Conservation (phyloP, 2,113 vertebrate species). For the Emydura subglobosa region DNA sequence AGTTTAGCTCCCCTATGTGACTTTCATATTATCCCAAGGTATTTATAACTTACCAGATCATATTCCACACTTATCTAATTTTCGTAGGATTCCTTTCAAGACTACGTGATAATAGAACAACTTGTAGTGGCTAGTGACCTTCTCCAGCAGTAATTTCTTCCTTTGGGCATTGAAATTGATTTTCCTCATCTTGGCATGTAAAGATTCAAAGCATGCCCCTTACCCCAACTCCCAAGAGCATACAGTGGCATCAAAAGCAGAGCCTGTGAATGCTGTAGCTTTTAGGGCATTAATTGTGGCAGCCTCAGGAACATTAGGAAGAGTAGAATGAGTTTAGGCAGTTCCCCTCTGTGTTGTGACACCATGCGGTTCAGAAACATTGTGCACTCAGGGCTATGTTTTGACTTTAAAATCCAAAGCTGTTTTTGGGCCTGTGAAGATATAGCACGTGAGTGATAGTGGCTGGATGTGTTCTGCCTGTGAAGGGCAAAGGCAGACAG, state of each 20-base stretch:
- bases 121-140: conserved; percentile 61
- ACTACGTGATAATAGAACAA: conserved; percentile 25
- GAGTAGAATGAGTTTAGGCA: not conserved
- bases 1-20: not conserved
- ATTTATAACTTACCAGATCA: conserved; percentile 32
- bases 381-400: not conserved
- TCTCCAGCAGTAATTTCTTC: conserved; percentile 74
- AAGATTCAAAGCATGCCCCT: conserved; percentile 67
- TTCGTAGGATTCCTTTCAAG: conserved; percentile 54
- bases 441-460: not conserved
- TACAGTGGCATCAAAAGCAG: not conserved
- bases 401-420: not conserved
- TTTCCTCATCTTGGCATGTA: conserved; percentile 64
- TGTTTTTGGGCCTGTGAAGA: not conserved
- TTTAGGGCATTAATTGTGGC: not conserved
- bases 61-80: conserved; percentile 37
- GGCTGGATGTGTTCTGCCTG: not conserved
- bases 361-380: not conserved
- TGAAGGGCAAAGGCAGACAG: not conserved
- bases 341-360: not conserved
- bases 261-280: not conserved
- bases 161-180: conserved; percentile 76
- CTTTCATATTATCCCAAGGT: not conserved
- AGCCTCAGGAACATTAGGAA: not conserved
- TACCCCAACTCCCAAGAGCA: conserved; percentile 64